Evolutionary conservation across 2,888 invertebrate species (phyloP).

Genomic region (Sarcophaga rosellei): DNA sequence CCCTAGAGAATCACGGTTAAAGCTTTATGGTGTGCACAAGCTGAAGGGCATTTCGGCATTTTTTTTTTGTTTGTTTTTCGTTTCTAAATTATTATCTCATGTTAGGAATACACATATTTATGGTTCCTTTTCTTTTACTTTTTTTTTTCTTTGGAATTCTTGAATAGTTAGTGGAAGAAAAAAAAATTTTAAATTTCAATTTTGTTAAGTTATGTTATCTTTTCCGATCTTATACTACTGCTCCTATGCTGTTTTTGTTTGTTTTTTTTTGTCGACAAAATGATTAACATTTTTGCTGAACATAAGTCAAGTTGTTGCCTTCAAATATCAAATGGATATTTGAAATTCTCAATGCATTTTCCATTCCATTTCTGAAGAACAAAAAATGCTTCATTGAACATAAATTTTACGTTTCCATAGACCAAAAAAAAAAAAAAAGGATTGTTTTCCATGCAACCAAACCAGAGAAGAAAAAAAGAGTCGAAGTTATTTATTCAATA

Average conservation of each 20-base stretch:
- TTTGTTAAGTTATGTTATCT: too few relatives aligned
- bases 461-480: too few relatives aligned
- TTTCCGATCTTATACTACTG: too few relatives aligned
- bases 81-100: neutral
- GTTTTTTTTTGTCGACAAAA: neutral
- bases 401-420: neutral
- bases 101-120: too few relatives aligned
- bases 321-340: slow-evolving; percentile 11
- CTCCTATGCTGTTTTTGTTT: neutral
- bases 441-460: neutral
- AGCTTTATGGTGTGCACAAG: neutral
- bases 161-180: too few relatives aligned
- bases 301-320: slow-evolving; percentile 51
- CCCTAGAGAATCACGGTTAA: slow-evolving; percentile 53
- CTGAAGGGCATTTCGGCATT: neutral
- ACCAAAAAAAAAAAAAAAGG: neutral
- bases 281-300: slow-evolving; percentile 37
- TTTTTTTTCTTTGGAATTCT: too few relatives aligned
- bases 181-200: too few relatives aligned
- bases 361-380: neutral
- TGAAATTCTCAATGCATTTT: slow-evolving; percentile 31
- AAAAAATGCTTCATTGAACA: slow-evolving; percentile 42
- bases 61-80: neutral
- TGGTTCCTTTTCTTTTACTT: too few relatives aligned
- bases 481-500: neutral